phyloP scores from a whole-genome alignment of 2,888 invertebrate genomes.

The Morinoia aosen region DNA sequence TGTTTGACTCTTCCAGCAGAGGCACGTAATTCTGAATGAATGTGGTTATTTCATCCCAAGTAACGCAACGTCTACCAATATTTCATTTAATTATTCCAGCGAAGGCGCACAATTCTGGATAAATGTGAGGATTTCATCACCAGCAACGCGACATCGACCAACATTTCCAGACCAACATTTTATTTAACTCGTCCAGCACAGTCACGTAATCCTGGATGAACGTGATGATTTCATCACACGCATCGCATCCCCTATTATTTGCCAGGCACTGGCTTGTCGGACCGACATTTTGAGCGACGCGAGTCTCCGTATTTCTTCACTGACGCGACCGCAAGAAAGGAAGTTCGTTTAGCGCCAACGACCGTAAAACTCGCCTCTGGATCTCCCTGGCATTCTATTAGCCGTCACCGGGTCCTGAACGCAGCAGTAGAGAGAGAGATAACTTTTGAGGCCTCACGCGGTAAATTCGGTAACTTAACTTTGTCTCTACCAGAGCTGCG shows the following conservation, averaged over 20 bases:
- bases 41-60: not conserved
- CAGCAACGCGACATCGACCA: not conserved
- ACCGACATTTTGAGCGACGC: not conserved
- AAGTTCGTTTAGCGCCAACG: not conserved
- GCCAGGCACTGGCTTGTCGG: too few species aligned
- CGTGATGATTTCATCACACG: too few species aligned
- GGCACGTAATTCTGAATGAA: not conserved
- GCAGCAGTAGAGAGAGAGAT: not conserved
- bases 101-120: not conserved
- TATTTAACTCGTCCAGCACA: too few species aligned
- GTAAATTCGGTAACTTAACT: not conserved
- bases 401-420: not conserved
- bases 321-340: not conserved
- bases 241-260: too few species aligned
- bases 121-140: too few species aligned
- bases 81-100: not conserved
- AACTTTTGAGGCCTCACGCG: not conserved
- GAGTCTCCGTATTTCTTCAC: not conserved
- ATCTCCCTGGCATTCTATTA: not conserved
- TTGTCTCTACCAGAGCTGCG: not conserved
- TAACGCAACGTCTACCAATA: not conserved
- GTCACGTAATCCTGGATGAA: too few species aligned
- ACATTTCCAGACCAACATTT: too few species aligned
- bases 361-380: not conserved
- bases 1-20: not conserved